phyloP scores from a whole-genome alignment of 2,888 invertebrate genomes.

The Philonicus albiceps region DNA sequence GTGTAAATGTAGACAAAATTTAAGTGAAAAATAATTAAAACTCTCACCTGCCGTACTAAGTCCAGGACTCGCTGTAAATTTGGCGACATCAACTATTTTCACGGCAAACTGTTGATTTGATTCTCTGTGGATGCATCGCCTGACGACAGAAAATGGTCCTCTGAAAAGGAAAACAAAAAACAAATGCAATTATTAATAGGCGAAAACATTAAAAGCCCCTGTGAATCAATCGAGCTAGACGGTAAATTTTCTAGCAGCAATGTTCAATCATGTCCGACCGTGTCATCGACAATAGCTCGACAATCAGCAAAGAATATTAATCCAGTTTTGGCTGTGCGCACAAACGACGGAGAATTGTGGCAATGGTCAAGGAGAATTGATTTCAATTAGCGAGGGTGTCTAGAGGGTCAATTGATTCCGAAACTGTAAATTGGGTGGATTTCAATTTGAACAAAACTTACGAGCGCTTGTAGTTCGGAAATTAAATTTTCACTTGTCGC shows the following conservation, averaged over 20 bases:
- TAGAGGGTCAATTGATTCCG: neutral
- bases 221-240: neutral
- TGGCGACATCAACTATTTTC: slow-evolving; percentile 97
- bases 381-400: neutral
- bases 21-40: neutral
- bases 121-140: slow-evolving; percentile 93
- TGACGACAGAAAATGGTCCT: slow-evolving; percentile 96
- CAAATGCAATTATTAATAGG: neutral
- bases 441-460: neutral
- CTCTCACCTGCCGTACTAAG: slow-evolving; percentile 92
- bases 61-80: slow-evolving; percentile 96
- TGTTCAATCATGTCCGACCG: neutral
- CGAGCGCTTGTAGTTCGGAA: neutral
- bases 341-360: neutral
- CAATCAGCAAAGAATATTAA: neutral
- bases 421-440: neutral
- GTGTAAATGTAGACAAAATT: neutral
- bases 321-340: neutral
- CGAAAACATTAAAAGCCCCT: neutral
- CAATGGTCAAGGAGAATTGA: neutral
- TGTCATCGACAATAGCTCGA: neutral
- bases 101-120: slow-evolving; percentile 96
- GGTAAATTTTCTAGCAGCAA: neutral
- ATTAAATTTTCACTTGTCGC: neutral
- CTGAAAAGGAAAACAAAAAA: slow-evolving; percentile 65